Evolutionary conservation across 1,140 invertebrate species (phyloP), one percentile per base, ranked within the genome.

Genomic region (Pachyrhynchus sulphureomaculatus): DNA sequence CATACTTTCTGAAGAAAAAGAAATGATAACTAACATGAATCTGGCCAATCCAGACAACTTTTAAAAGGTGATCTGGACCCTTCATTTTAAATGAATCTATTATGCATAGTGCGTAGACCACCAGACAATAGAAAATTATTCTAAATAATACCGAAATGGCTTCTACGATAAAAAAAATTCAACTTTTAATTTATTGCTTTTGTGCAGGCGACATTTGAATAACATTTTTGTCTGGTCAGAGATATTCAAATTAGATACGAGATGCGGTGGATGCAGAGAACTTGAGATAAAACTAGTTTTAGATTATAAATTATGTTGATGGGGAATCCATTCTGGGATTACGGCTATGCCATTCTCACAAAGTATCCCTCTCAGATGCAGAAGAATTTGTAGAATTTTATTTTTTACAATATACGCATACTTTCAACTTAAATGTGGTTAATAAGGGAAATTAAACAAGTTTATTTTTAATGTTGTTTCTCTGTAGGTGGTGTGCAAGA

Each of bases 191-290:
- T 60, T 60, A 60, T 52, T 13, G 26, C 20, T 47, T n/a, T 52
- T 52, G 48, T 51, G 18, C 49, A 23, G 39, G 37, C 15, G 24
- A 44, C 37, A 60, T 60, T 60, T 51, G 41, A 60, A 60, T 60
- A 60, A 51, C 57, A 60, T 60, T 51, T 37, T 39, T 41, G 57
- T 60, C 47, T 60, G 47, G 48, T 26, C 23, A 48, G 33, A 26
- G 49, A 52, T 60, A 60, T 60, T 60, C 37, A 60, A 60, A 60
- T 60, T 52, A 60, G 47, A 45, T 52, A 44, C 26, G 57, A 59
- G 41, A 48, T 44, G 36, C 42, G 34, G 21, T 58, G 18, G 55
- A 48, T 45, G 48, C 15, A 33, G 13, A 13, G 10, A 33, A 21
- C 42, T 58, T 58, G 29, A 39, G 55, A 58, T 58, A 58, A 58